A percentile compares a stretch with the other conserved stretches of the same genome.
These are phyloP conservation scores for Mastomys coucha DNA, from an alignment of 2,113 vertebrate genomes.

Conservation along the genomic window DNA sequence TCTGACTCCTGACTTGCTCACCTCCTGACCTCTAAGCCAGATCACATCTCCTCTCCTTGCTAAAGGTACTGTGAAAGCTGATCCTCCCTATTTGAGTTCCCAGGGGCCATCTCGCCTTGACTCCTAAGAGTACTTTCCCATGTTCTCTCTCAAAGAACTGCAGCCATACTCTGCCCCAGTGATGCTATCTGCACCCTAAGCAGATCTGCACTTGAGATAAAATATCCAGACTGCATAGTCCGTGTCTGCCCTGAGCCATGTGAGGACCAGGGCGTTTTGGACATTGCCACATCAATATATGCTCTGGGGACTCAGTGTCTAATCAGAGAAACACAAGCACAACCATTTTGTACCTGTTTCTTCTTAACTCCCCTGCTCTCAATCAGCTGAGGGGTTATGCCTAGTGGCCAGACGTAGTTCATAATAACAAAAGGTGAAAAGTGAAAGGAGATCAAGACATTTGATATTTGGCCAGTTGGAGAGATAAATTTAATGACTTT, in stretches of 20 bases:
- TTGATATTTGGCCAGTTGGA: slow-evolving; percentile 1
- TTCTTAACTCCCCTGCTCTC: neutral
- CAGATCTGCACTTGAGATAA: neutral
- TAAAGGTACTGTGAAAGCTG: rapidly evolving
- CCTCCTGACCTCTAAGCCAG: neutral
- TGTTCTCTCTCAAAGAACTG: neutral
- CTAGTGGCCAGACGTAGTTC: neutral
- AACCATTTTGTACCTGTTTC: neutral
- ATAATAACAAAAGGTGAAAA: neutral
- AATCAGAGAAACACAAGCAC: neutral
- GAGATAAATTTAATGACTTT: neutral
- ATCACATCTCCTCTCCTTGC: neutral
- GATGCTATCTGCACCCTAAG: neutral
- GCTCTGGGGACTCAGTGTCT: neutral
- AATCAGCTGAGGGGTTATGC: neutral
- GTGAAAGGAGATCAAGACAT: neutral
- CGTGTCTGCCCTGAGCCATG: neutral
- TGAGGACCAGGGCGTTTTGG: rapidly evolving
- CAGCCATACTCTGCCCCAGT: neutral
- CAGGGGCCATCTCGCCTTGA: neutral
- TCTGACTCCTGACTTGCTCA: neutral
- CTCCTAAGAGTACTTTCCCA: neutral
- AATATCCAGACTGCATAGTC: neutral
- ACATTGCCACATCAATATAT: rapidly evolving
- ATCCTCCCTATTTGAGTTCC: rapidly evolving